phyloP scores from a whole-genome alignment of 2,113 vertebrate genomes.

The Sitta europaea region DNA sequence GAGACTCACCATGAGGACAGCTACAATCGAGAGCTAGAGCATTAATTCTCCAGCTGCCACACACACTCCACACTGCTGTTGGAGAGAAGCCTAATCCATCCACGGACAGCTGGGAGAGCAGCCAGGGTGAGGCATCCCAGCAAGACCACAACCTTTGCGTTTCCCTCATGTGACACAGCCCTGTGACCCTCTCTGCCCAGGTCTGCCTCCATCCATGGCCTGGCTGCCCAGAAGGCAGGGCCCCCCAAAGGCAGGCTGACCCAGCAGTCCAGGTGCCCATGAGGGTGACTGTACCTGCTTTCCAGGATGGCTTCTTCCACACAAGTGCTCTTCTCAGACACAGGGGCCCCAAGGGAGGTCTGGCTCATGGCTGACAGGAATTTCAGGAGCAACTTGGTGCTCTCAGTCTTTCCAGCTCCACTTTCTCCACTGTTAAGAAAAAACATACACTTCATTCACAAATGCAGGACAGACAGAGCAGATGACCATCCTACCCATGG shows the following conservation, averaged over 20 bases:
- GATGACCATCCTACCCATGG: accelerated
- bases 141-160: accelerated
- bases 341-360: constrained; percentile 71
- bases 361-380: constrained; percentile 92
- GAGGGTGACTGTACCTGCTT: constrained; percentile 78
- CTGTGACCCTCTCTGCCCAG: background rate
- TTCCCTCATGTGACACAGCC: background rate
- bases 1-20: background rate
- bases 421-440: constrained; percentile 82
- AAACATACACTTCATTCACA: background rate
- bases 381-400: constrained; percentile 88
- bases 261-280: accelerated
- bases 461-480: background rate
- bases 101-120: background rate
- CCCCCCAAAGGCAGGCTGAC: background rate
- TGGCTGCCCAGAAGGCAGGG: background rate
- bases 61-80: background rate
- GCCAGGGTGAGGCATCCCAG: accelerated
- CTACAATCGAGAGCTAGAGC: accelerated
- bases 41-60: background rate
- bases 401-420: constrained; percentile 92
- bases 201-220: accelerated
- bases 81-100: background rate
- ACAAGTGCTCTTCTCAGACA: constrained; percentile 75
- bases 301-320: constrained; percentile 90